A percentile compares a stretch with the other conserved stretches of the same genome.
Evolutionary conservation across 2,888 invertebrate species (phyloP).

Genomic region (Autographa gamma): DNA sequence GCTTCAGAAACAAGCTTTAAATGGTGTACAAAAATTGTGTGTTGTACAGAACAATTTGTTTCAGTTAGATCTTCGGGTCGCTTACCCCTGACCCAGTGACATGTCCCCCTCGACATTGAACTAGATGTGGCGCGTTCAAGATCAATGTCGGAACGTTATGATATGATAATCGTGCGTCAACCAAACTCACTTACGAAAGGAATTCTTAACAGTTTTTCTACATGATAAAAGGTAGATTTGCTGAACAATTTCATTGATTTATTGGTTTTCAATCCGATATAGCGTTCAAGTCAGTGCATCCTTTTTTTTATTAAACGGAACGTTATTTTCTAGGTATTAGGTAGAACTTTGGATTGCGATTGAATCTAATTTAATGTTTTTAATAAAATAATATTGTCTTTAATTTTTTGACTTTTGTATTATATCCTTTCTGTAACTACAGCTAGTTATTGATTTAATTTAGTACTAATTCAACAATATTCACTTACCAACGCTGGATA

Average conservation of each 20-base stretch:
- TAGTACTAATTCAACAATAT: not conserved
- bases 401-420: too few species aligned
- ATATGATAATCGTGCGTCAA: not conserved
- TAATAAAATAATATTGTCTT: too few species aligned
- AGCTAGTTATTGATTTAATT: too few species aligned
- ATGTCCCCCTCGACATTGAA: conserved; percentile 33
- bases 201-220: too few species aligned
- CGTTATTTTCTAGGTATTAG: too few species aligned
- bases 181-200: not conserved
- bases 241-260: not conserved
- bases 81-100: conserved; percentile 34
- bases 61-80: not conserved
- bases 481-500: conserved; percentile 80
- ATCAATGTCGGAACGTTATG: conserved; percentile 27
- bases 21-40: not conserved
- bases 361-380: too few species aligned
- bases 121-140: conserved; percentile 9
- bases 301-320: too few species aligned
- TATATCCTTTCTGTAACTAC: too few species aligned
- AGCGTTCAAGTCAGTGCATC: too few species aligned
- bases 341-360: too few species aligned
- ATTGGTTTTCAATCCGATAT: not conserved
- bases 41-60: not conserved
- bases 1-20: too few species aligned
- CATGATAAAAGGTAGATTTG: not conserved